phyloP scores from a whole-genome alignment of 2,797 vertebrate genomes.

The Prionace glauca region DNA sequence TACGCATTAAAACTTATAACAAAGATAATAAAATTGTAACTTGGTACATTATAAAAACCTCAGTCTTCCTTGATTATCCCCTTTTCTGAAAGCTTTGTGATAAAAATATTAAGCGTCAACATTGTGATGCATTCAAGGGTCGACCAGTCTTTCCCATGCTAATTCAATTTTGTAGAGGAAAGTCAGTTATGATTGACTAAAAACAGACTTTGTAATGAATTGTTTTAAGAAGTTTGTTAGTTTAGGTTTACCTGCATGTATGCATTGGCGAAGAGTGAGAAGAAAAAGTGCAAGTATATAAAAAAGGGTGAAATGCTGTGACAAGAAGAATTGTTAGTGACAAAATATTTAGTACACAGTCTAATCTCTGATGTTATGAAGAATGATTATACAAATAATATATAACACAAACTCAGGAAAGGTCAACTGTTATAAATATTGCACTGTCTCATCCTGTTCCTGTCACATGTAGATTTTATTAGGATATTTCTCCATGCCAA shows the following conservation, averaged over 20 bases:
- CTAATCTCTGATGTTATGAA: neutral
- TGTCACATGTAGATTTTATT: neutral
- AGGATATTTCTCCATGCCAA: neutral
- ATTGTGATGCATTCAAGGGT: neutral
- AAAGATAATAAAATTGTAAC: neutral
- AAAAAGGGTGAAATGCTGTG: neutral
- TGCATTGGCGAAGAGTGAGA: neutral
- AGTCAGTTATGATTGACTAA: neutral
- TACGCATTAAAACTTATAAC: neutral
- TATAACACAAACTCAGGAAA: neutral
- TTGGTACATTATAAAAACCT: neutral
- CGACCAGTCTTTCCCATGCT: neutral
- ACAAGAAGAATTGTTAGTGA: neutral
- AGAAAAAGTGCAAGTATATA: neutral
- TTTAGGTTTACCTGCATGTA: neutral
- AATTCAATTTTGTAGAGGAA: neutral
- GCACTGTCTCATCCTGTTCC: neutral
- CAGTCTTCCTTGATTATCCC: neutral
- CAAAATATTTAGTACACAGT: neutral
- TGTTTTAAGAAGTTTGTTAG: neutral
- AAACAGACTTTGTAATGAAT: neutral
- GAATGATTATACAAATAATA: neutral
- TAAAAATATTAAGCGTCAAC: neutral
- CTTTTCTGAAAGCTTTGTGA: neutral
- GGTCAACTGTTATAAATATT: neutral